Conservation (phyloP, 2,888 invertebrate genomes). For the Melinaea menophilus region DNA sequence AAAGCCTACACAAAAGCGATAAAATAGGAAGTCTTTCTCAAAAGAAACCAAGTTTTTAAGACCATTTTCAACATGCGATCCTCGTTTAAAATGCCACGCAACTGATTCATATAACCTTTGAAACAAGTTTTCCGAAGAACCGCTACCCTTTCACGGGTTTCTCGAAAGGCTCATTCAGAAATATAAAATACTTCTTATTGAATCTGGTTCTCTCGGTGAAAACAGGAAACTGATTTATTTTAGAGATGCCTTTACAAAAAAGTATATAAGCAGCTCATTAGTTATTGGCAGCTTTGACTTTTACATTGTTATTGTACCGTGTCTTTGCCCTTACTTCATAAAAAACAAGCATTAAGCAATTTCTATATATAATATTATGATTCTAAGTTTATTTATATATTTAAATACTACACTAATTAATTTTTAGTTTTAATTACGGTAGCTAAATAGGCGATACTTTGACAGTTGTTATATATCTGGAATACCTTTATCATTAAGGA, state of each 20-base stretch:
- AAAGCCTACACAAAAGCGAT: constrained; percentile 7
- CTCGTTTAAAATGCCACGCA: constrained; percentile 20
- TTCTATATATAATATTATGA: no score
- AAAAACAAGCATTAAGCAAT: no score
- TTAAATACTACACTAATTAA: no score
- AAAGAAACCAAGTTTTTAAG: constrained; percentile 15
- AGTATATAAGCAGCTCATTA: constrained; percentile 18
- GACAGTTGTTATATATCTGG: no score
- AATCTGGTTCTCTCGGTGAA: constrained; percentile 8
- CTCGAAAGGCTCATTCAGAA: constrained; percentile 18
- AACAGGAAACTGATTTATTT: constrained; percentile 16
- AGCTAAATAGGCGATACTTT: no score
- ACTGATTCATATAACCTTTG: constrained; percentile 21
- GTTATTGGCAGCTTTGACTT: constrained; percentile 4
- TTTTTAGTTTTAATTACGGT: no score
- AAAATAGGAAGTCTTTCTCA: constrained; percentile 8
- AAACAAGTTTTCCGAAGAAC: constrained; percentile 19
- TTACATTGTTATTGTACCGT: constrained; percentile 5
- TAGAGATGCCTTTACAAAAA: constrained; percentile 5
- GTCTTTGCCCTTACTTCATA: no score
- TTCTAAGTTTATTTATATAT: no score
- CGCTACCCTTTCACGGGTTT: constrained; percentile 20
- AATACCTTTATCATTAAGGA: not conserved
- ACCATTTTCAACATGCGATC: constrained; percentile 18
- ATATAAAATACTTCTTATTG: constrained; percentile 21